Percentiles rank a stretch among this genome's conserved stretches.
Conservation (phyloP, 2,888 invertebrate genomes). For the Mechanitis messenoides region DNA sequence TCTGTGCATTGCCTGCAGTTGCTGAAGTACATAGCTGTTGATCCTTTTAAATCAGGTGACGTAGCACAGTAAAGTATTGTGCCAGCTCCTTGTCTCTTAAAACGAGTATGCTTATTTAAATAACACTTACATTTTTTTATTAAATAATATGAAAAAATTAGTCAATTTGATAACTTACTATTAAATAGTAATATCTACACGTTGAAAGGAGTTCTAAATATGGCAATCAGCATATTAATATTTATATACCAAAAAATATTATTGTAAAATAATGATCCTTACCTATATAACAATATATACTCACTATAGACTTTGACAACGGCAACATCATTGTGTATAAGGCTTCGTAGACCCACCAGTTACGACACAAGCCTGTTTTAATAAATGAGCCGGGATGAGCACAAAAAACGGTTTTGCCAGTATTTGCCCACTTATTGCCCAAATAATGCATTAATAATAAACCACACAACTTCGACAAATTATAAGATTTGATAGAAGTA, state of each 20-base stretch:
- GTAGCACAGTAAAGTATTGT: constrained; percentile 92
- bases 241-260: too few species aligned
- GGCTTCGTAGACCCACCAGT: constrained; percentile 90
- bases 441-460: constrained; percentile 79
- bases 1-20: constrained; percentile 84
- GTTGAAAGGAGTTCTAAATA: too few species aligned
- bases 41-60: constrained; percentile 84
- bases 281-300: constrained; percentile 34
- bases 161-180: too few species aligned
- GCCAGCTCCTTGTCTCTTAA: constrained; percentile 92
- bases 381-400: constrained; percentile 95
- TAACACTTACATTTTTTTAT: too few species aligned
- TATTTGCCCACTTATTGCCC: constrained; percentile 80
- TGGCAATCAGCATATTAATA: too few species aligned
- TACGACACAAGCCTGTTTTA: constrained; percentile 82
- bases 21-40: constrained; percentile 92
- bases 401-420: constrained; percentile 84
- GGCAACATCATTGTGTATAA: constrained; percentile 87
- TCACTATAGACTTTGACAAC: constrained; percentile 93
- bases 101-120: constrained; percentile 20
- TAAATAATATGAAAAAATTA: too few species aligned
- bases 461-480: constrained; percentile 91
- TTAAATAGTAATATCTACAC: too few species aligned
- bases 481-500: constrained; percentile 90
- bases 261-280: background rate